Evolutionary conservation across 2,888 invertebrate genomes (phyloP).

Genomic region (Atethmia centrago): DNA sequence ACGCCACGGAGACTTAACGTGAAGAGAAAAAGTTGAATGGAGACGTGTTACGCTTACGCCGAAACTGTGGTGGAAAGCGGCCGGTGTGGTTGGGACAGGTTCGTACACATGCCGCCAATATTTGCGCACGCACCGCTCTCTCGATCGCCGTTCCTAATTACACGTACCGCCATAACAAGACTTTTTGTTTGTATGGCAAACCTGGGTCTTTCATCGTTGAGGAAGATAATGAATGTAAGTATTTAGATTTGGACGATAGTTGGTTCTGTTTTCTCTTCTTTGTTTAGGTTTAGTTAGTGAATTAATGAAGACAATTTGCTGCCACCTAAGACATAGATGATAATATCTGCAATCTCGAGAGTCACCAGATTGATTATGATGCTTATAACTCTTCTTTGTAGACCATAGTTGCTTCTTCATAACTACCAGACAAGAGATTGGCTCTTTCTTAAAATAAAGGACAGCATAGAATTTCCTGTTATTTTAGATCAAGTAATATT

Average conservation of each 20-base stretch:
- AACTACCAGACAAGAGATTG: not conserved
- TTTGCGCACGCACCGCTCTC: slow-evolving; percentile 62
- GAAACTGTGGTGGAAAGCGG: slow-evolving; percentile 69
- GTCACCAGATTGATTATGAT: not conserved
- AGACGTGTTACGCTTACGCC: slow-evolving; percentile 63
- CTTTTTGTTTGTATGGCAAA: slow-evolving; percentile 43
- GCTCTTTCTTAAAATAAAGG: not conserved
- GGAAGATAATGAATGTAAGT: not conserved
- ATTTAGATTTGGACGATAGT: not conserved
- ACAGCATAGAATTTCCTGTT: not conserved
- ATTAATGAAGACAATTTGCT: not conserved
- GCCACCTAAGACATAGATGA: not conserved
- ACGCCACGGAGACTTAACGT: slow-evolving; percentile 48
- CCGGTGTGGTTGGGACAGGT: slow-evolving; percentile 55
- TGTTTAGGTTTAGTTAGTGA: not conserved
- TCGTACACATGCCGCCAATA: slow-evolving; percentile 53
- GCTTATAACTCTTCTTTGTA: not conserved
- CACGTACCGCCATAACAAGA: slow-evolving; percentile 36
- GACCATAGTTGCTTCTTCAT: not conserved
- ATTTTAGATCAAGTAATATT: slow-evolving; percentile 3
- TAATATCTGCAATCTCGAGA: not conserved
- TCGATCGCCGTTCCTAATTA: slow-evolving; percentile 56
- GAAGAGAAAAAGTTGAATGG: slow-evolving; percentile 67
- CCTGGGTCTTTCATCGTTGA: slow-evolving; percentile 13
- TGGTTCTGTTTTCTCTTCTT: not conserved